Percentiles rank a stretch among this genome's conserved stretches.
phyloP scores from a whole-genome alignment of 1,140 invertebrate genomes.

The Planococcus citri region DNA sequence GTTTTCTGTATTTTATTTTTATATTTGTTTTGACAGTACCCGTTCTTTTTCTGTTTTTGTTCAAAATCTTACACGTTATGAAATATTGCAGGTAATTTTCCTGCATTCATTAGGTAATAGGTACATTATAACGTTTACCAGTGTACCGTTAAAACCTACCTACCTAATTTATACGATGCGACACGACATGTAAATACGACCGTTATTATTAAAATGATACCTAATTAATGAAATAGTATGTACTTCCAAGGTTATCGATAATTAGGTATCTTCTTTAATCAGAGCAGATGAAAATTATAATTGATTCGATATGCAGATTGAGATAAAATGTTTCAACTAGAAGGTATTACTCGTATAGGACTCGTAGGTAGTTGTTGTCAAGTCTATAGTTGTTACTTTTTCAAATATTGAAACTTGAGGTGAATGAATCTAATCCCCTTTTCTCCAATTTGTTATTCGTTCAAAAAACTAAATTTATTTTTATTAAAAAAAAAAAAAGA shows the following conservation, averaged over 20 bases:
- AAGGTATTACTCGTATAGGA: too few relatives aligned
- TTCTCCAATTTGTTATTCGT: too few relatives aligned
- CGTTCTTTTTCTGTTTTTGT: neutral
- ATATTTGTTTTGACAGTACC: neutral
- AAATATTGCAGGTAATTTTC: too few relatives aligned
- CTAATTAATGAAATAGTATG: neutral
- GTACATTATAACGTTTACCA: neutral
- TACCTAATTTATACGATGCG: neutral
- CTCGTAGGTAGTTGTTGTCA: too few relatives aligned
- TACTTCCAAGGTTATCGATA: neutral
- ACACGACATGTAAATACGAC: neutral
- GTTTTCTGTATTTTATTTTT: neutral
- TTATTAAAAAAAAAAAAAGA: too few relatives aligned
- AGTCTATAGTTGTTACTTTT: too few relatives aligned
- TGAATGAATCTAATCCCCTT: too few relatives aligned
- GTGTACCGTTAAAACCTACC: neutral
- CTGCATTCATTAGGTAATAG: too few relatives aligned
- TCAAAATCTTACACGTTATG: too few relatives aligned
- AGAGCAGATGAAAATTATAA: conserved; percentile 3
- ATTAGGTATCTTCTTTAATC: neutral
- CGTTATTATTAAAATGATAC: conserved; percentile 1
- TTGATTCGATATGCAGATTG: neutral
- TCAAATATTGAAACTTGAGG: too few relatives aligned
- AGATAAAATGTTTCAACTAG: too few relatives aligned
- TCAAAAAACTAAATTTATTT: too few relatives aligned